These are phyloP conservation scores for Lepilemur ruficaudatus DNA, from an alignment of 2,797 vertebrate genomes.

Conservation along the genomic window DNA sequence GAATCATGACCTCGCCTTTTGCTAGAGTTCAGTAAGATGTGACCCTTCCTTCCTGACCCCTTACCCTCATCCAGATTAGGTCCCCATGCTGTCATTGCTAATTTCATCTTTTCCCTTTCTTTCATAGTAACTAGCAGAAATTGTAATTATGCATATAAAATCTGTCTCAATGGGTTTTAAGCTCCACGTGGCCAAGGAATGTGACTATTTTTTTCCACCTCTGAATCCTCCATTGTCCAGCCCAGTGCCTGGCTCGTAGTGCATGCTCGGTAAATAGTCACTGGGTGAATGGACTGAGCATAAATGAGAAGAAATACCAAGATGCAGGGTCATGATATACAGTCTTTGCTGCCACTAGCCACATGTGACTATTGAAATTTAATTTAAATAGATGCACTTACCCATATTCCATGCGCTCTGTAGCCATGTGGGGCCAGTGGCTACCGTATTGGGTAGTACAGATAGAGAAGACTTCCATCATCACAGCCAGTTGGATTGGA, in stretches of 20 bases:
- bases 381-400: not conserved
- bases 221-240: not conserved
- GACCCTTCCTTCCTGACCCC: not conserved
- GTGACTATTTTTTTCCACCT: not conserved
- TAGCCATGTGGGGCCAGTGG: not conserved
- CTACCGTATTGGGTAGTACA: not conserved
- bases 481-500: not conserved
- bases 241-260: not conserved
- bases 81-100: not conserved
- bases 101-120: constrained; percentile 20
- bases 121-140: not conserved
- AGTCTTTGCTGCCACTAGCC: not conserved
- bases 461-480: not conserved
- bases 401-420: not conserved
- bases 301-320: not conserved
- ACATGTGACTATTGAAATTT: not conserved
- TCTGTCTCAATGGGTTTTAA: not conserved
- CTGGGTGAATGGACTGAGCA: not conserved
- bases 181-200: not conserved
- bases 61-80: not conserved
- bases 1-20: not conserved
- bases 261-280: not conserved
- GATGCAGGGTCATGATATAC: not conserved
- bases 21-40: not conserved
- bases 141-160: not conserved